Evolutionary conservation across 2,888 invertebrate species (phyloP).

Genomic region (Tiphia femorata): DNA sequence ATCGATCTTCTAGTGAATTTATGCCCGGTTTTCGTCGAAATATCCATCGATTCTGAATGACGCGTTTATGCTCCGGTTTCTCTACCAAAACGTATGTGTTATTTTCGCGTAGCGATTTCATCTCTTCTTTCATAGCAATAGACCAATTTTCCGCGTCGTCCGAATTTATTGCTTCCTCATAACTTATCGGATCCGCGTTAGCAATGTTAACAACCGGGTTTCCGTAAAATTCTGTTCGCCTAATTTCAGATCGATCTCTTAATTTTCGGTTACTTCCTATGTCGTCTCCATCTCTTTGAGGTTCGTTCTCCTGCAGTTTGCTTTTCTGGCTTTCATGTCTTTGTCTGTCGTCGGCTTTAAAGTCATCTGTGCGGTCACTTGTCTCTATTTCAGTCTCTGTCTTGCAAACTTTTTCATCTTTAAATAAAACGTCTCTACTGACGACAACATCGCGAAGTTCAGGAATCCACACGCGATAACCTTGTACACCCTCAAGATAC

Average conservation of each 20-base stretch:
- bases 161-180: background rate
- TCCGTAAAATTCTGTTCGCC: background rate
- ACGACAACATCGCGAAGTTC: background rate
- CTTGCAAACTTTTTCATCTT: background rate
- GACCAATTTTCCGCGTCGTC: background rate
- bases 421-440: background rate
- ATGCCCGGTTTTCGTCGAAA: background rate
- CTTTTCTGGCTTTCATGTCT: background rate
- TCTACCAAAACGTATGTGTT: background rate
- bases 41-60: background rate
- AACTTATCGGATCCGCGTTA: background rate
- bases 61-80: background rate
- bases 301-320: background rate
- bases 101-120: background rate
- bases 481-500: conserved; percentile 3
- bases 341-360: background rate
- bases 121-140: background rate
- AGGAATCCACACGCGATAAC: background rate
- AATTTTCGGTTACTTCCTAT: background rate
- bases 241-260: background rate
- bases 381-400: background rate
- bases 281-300: background rate
- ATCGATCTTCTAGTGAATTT: background rate
- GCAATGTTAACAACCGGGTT: background rate
- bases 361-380: too few relatives aligned